These are phyloP conservation scores for Panthera leo DNA, from an alignment of 2,113 vertebrate species.

Conservation along the genomic window DNA sequence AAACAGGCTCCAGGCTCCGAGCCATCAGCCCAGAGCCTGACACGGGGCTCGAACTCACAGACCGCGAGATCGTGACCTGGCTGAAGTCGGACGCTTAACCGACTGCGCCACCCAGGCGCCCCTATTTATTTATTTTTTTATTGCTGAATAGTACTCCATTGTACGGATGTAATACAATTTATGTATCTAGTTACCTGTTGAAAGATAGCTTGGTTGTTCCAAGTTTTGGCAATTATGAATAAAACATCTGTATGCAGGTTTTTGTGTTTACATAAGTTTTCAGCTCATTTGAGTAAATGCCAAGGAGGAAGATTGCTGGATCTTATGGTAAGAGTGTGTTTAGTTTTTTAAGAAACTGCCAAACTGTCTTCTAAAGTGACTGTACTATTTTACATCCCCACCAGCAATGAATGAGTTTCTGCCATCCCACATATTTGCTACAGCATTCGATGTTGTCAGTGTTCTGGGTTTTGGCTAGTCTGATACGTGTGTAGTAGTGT, in stretches of 20 bases:
- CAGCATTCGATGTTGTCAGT: not conserved
- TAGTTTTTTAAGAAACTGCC: slow-evolving; percentile 11
- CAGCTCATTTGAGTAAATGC: not conserved
- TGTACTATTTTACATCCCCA: not conserved
- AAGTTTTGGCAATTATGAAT: not conserved
- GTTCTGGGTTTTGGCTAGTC: slow-evolving; percentile 12
- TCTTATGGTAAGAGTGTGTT: not conserved
- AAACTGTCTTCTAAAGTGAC: not conserved
- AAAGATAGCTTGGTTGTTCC: not conserved
- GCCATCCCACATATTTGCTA: not conserved
- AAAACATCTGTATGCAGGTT: not conserved
- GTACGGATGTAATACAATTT: not conserved
- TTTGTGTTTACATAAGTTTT: not conserved
- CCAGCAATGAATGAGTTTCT: not conserved
- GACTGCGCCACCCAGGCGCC: no score
- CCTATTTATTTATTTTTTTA: not conserved
- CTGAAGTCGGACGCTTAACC: no score
- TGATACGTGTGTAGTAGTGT: not conserved
- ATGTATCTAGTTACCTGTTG: not conserved
- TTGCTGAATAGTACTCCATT: not conserved
- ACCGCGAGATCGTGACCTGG: no score
- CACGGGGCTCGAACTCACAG: no score
- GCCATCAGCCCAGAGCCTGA: no score
- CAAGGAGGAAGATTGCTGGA: not conserved
- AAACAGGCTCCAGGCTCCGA: no score